Base-by-base conservation (phyloP, 2,797 vertebrate species). In the Pseudomugil gertrudae region DNA sequence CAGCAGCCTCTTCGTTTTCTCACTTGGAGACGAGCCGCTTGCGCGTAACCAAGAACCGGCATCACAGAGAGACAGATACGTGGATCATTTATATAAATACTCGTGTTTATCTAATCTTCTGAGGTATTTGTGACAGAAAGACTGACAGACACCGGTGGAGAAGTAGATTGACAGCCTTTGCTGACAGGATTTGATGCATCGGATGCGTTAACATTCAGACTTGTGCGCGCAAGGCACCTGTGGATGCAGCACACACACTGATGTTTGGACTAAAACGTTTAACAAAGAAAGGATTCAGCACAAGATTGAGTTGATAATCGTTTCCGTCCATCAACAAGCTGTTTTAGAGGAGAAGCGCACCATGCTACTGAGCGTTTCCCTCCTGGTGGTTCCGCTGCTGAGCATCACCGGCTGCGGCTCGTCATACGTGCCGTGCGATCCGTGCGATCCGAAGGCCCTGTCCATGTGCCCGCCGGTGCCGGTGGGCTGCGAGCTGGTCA, bases 381-480 rank as follows among this genome's bases (percentile, higher is more conserved):
- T 89, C 72, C 79, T 94, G 84, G 66, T 95, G 83, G 83, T 93
- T 32, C 84, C 93, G 69, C 91, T 92, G 80, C 92, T 95, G 58
- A 89, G 92, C 82, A 72, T 93, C 13, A 85, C 92, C 78, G 91
- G 88, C 76, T 87, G 92, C 77, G 74, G 52, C 63, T 53, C 92
- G 89, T 87, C 96, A 24, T 96, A 94, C 86, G 96, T 98, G 83
- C 96, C 96, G 75, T 98, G 97, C 87, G 95, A 96, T 84, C 95
- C 95, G 62, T 98, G 97, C 90, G 96, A 98, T 58, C 92, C 93
- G 77, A 97, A 96, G 81, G 94, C 95, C 21, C 90, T 92, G 68
- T 96, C 96, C 74, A 91, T 96, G 92, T 98, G 97, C 70, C 95
- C 95, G 60, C 95, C 96, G 72, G 92, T 94, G 80, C 95, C 96